Conservation (phyloP, 1,140 invertebrate genomes). For the Microvelia longipes region DNA sequence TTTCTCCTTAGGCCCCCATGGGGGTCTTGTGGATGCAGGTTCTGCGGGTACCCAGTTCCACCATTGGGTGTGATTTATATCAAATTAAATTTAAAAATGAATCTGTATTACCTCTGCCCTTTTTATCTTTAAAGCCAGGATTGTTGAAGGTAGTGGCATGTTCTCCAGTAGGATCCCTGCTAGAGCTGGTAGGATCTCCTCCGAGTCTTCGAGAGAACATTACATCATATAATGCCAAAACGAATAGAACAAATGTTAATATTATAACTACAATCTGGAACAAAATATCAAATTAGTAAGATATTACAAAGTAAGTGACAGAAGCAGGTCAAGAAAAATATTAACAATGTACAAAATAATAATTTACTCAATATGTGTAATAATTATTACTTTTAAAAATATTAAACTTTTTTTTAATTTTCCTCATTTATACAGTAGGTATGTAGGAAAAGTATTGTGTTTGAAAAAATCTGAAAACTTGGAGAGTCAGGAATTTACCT, state of each 20-base stretch:
- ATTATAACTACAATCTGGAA: constrained; percentile 55
- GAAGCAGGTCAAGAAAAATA: neutral
- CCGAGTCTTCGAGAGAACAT: constrained; percentile 48
- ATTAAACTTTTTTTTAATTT: too few species aligned
- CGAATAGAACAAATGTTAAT: constrained; percentile 53
- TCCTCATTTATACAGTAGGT: too few species aligned
- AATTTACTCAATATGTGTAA: neutral
- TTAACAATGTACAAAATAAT: neutral
- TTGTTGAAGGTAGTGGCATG: constrained; percentile 60
- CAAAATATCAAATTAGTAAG: neutral
- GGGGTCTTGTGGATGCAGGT: too few species aligned
- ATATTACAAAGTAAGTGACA: neutral
- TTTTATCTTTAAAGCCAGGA: constrained; percentile 60
- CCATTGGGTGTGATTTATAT: too few species aligned
- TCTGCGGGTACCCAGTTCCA: too few species aligned
- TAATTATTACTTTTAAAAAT: neutral
- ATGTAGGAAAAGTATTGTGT: too few species aligned
- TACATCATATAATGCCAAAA: constrained; percentile 59
- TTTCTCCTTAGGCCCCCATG: too few species aligned
- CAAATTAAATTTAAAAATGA: too few species aligned
- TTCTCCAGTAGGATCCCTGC: constrained; percentile 32
- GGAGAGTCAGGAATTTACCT: too few species aligned
- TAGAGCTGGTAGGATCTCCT: constrained; percentile 54
- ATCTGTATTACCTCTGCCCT: too few species aligned
- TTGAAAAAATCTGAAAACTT: too few species aligned